Base-by-base conservation (phyloP, 2,113 vertebrate species). In the Rattus rattus region DNA sequence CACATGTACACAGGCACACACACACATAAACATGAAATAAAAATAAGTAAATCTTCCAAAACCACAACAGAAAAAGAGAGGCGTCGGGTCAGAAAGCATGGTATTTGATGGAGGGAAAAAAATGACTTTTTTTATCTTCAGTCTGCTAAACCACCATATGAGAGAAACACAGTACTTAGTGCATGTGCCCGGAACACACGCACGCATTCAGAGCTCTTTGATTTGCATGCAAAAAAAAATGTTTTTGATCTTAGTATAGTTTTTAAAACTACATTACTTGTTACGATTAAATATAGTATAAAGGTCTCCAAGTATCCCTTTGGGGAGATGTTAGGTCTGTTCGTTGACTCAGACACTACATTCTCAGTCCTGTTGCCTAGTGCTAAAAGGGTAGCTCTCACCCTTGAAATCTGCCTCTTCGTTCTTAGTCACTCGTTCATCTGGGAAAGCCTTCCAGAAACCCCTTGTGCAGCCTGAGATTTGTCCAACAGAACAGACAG, bases 391-490 rank as follows among this genome's bases (percentile, higher is more conserved):
- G 49, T 9, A 86, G 49, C 30, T 84, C 61, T 87, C 49, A 22
- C 2, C 59, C 56, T 54, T 87, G 33, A 9, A 36, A 28, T n/a
- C 75, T 52, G 22, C 91, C 76, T 81, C 79, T 92, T 49, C 56
- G 30, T 56, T 93, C 80, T 56, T 4, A 7, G 20, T 16, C 14
- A 7, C n/a, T 81, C 26, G 36, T 36, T 85, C 52, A 28, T 26
- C n/a, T n/a, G 94, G 70, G 59, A 96, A 65, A 91, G 19, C 10
- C 28, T 97, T 84, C 81, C 76, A 94, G 81, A 94, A 87, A 63
- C 26, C 72, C 16, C 49, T 19, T 14, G 26, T 1, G 28, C 10
- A 61, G n/a, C 56, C 19, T 13, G 36, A 85, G 73, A 81, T 94
- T 56, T 86, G 54, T 70, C 30, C 65, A 61, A 92, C 54, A 86